Percentiles rank a stretch among this genome's conserved stretches.
phyloP scores from a whole-genome alignment of 2,888 invertebrate species.

The Argynnis bischoffii region DNA sequence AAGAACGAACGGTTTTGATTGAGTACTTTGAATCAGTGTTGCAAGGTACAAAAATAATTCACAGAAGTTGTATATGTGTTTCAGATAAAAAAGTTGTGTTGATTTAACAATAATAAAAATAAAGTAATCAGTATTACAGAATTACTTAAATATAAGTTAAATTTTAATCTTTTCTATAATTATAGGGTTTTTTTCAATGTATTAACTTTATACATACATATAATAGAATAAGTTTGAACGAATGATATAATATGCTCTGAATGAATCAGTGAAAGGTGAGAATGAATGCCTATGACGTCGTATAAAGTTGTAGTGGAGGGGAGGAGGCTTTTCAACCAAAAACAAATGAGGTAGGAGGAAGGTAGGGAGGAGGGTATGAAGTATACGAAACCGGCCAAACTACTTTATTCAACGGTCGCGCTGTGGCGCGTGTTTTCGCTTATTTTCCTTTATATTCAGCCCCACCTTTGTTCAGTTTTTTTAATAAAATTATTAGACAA shows the following conservation, averaged over 20 bases:
- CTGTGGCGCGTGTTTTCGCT: slow-evolving; percentile 69
- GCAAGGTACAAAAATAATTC: slow-evolving; percentile 20
- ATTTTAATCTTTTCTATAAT: no score
- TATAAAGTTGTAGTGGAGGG: slow-evolving; percentile 42
- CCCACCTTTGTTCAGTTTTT: slow-evolving; percentile 71
- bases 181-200: no score
- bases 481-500: slow-evolving; percentile 26
- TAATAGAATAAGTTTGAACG: slow-evolving; percentile 3
- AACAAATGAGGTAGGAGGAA: slow-evolving; percentile 51
- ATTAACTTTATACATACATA: no score
- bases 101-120: background rate
- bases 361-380: slow-evolving; percentile 59
- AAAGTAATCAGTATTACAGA: background rate
- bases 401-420: slow-evolving; percentile 78
- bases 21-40: slow-evolving; percentile 45
- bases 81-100: no score
- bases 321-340: slow-evolving; percentile 62
- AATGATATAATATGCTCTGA: background rate
- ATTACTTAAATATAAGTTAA: background rate
- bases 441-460: slow-evolving; percentile 63
- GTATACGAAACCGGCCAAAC: slow-evolving; percentile 74
- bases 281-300: slow-evolving; percentile 37
- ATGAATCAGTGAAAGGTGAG: slow-evolving; percentile 42
- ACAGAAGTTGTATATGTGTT: background rate
- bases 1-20: slow-evolving; percentile 48